Conservation (phyloP, 2,888 invertebrate genomes). For the Sarcophaga carnaria region DNA sequence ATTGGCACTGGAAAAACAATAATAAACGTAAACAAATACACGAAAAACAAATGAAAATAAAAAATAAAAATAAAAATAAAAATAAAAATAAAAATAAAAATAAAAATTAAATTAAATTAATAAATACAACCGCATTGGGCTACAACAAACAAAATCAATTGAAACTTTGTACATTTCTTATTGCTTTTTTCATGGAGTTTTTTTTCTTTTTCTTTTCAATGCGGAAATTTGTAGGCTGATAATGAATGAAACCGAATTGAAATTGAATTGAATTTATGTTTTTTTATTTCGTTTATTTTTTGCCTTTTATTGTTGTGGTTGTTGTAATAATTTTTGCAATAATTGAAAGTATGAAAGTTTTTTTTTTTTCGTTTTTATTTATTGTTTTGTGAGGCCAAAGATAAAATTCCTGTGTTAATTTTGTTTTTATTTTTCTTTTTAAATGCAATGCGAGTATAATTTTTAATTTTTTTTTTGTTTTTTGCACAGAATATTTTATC, state of each 20-base stretch:
- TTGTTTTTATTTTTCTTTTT: too few relatives aligned
- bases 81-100: not conserved
- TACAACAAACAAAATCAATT: not conserved
- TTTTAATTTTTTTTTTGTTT: too few relatives aligned
- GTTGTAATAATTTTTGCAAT: not conserved
- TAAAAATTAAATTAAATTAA: conserved; percentile 7
- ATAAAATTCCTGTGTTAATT: not conserved
- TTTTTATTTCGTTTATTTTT: not conserved
- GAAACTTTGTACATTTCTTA: conserved; percentile 16
- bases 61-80: too few relatives aligned
- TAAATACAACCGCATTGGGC: not conserved
- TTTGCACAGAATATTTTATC: too few relatives aligned
- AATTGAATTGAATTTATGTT: not conserved
- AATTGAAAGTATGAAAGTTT: not conserved
- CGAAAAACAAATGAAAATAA: too few relatives aligned
- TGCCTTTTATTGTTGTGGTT: not conserved
- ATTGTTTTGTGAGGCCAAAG: not conserved
- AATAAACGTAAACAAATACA: not conserved
- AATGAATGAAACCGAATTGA: conserved; percentile 4
- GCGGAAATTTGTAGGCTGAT: conserved; percentile 27
- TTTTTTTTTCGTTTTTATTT: not conserved
- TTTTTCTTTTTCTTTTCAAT: not conserved
- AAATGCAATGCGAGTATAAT: too few relatives aligned
- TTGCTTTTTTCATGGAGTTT: not conserved
- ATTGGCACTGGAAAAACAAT: not conserved